A percentile compares a stretch with the other conserved stretches of the same genome.
These are phyloP conservation scores for Clupea harengus DNA, from an alignment of 2,113 vertebrate genomes.

Conservation along the genomic window DNA sequence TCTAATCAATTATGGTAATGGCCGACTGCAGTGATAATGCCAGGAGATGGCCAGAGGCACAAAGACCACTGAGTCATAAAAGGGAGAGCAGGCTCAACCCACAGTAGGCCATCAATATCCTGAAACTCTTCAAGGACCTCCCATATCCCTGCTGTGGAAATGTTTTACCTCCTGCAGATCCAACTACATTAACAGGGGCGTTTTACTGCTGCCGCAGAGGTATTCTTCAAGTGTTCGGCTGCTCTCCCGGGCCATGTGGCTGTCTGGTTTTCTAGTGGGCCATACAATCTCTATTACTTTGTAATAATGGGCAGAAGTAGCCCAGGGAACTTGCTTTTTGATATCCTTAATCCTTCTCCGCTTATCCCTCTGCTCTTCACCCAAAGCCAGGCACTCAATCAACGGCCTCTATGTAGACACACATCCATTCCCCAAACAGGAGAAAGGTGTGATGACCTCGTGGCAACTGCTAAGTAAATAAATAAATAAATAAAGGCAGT, in stretches of 20 bases:
- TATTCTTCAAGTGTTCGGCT: neutral
- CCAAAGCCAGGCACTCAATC: slow-evolving; percentile 18
- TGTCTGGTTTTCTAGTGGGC: neutral
- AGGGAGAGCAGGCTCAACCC: neutral
- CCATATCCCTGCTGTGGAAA: neutral
- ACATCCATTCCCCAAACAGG: slow-evolving; percentile 19
- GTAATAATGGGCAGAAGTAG: neutral
- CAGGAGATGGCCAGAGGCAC: neutral
- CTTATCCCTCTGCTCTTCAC: neutral
- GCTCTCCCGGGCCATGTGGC: neutral
- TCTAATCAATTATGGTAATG: slow-evolving; percentile 37
- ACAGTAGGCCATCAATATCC: neutral
- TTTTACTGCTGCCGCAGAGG: slow-evolving; percentile 12
- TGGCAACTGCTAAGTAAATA: slow-evolving; percentile 39
- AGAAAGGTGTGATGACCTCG: slow-evolving; percentile 16
- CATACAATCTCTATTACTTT: slow-evolving; percentile 18
- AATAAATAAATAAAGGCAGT: slow-evolving; percentile 42
- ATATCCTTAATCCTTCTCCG: slow-evolving; percentile 2
- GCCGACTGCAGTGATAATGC: slow-evolving; percentile 12
- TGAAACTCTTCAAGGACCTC: neutral
- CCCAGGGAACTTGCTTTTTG: neutral
- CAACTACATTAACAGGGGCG: neutral
- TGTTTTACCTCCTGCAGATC: slow-evolving; percentile 6
- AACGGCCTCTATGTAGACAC: slow-evolving; percentile 13
- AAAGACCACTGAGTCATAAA: neutral